phyloP scores from a whole-genome alignment of 2,113 vertebrate species.

The Oreochromis tanganicae region DNA sequence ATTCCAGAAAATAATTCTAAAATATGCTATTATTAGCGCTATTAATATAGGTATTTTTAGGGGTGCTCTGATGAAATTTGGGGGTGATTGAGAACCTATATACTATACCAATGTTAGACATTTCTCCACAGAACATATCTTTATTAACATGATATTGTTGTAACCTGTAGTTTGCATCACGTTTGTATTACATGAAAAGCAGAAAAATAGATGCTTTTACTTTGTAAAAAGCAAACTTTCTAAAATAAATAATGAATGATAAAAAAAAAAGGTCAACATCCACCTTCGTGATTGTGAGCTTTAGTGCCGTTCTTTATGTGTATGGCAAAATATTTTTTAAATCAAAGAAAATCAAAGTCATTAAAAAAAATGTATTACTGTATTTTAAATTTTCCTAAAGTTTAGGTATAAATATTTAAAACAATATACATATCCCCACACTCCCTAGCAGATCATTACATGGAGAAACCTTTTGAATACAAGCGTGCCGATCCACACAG shows the following conservation, averaged over 20 bases:
- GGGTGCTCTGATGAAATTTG: background rate
- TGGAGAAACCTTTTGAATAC: too few species aligned
- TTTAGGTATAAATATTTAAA: background rate
- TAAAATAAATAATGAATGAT: background rate
- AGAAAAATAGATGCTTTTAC: background rate
- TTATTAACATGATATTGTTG: background rate
- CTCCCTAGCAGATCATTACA: too few species aligned
- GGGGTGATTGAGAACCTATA: background rate
- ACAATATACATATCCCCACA: background rate
- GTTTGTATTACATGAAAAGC: background rate
- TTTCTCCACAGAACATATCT: background rate
- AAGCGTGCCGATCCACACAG: too few species aligned
- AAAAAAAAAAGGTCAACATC: background rate
- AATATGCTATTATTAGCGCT: background rate
- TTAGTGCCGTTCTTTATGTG: rapidly evolving
- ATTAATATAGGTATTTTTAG: background rate
- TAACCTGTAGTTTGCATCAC: background rate
- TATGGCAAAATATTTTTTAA: background rate
- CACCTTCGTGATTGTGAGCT: background rate
- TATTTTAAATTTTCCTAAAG: background rate
- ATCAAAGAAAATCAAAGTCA: background rate
- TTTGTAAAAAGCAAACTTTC: background rate
- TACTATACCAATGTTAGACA: background rate
- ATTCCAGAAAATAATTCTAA: background rate
- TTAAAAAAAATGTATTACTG: background rate